Base-by-base conservation (phyloP, 92 coral and sea anemone genomes). In the Galaxea fascicularis region DNA sequence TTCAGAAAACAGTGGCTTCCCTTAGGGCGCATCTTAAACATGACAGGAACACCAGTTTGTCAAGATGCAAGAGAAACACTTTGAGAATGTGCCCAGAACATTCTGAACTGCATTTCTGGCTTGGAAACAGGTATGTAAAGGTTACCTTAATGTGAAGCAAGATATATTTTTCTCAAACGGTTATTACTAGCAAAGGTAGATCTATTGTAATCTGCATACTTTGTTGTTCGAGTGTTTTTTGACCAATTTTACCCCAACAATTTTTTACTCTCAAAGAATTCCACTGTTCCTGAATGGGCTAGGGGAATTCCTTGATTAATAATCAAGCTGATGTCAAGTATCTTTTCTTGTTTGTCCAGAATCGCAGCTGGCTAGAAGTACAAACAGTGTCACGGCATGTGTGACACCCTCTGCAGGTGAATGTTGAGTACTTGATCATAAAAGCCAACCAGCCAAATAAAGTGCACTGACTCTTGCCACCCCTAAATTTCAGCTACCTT, bases 21-120 rank as follows among this genome's bases (percentile, higher is more conserved):
- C 41, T 22, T 62, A 5, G 25, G 1, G 67, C 67, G 28, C 30
- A 6, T 62, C 31, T 68, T 39, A 35, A 71, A 71, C 76, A 71
- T 71, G 76, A 60, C 76, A 60, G 76, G 59, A 45, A 71, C 62
- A 71, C 76, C 76, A 35, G 76, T 71, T 16, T 71, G 59, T 46
- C 76, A 35, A 71, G 76, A 71, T 46, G 65, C 86, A 60, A 81
- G 86, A 68, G 86, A 81, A 57, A 81, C 75, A 46, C 73, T 81
- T 51, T 41, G 66, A 68, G 73, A 81, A 67, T 68, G 67, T 66
- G 86, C 86, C 65, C 60, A 81, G 49, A 81, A 68, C 76, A 81
- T 81, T 81, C 65, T 81, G 69, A 81, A 67, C 65, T 69, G 86
- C 65, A 81, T 81, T 53, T 60, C 73, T 67, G 86, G 78, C 75